phyloP scores from a whole-genome alignment of 1,140 invertebrate genomes.

The Neodiprion virginianus region DNA sequence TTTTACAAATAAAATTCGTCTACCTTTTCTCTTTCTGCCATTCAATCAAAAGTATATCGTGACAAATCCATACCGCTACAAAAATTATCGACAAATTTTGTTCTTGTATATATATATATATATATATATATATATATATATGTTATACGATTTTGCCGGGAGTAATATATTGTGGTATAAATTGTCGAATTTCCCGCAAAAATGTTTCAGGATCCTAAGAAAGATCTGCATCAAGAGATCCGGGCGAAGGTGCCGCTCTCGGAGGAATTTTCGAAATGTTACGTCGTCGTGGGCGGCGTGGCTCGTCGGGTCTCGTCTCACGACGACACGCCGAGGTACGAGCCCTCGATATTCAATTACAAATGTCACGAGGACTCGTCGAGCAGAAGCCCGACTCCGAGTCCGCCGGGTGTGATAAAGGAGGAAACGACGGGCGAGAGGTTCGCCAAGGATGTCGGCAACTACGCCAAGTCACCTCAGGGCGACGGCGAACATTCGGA shows the following conservation, averaged over 20 bases:
- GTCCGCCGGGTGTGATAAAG: conserved; percentile 47
- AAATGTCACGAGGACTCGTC: conserved; percentile 50
- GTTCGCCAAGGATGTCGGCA: conserved; percentile 42
- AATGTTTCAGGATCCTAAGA: conserved; percentile 46
- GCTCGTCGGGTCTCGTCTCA: conserved; percentile 44
- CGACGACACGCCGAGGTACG: conserved; percentile 55
- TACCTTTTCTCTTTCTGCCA: no score
- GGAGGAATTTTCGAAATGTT: conserved; percentile 54
- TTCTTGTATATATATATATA: no score
- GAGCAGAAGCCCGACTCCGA: conserved; percentile 55
- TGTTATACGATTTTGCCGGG: no score
- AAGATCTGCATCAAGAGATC: conserved; percentile 47
- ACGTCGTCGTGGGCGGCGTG: conserved; percentile 54
- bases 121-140: no score
- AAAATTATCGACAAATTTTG: no score
- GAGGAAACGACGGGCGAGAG: conserved; percentile 44
- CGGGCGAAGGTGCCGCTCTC: conserved; percentile 45
- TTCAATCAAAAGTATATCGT: no score
- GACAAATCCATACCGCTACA: no score
- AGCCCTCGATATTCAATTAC: conserved; percentile 55
- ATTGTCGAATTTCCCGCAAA: no score
- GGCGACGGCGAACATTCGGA: conserved; percentile 71
- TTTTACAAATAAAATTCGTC: no score
- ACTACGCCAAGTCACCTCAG: conserved; percentile 48
- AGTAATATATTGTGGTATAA: no score